A percentile compares a stretch with the other conserved stretches of the same genome.
phyloP scores from a whole-genome alignment of 1,140 invertebrate genomes.

The Hestina assimilis region DNA sequence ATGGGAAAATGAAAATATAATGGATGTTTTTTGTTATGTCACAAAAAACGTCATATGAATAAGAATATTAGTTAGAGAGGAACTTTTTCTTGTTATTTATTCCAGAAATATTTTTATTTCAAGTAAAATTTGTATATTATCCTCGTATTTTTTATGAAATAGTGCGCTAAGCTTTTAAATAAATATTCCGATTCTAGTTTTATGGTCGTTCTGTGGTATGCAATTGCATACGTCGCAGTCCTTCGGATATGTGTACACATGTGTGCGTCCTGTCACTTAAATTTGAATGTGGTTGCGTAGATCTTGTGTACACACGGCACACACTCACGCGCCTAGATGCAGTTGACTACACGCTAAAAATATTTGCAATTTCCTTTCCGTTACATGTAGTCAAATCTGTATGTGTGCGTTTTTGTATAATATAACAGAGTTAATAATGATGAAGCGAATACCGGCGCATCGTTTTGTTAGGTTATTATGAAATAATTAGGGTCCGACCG shows the following conservation, averaged over 20 bases:
- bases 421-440: conserved; percentile 21
- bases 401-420: conserved; percentile 23
- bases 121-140: too few species aligned
- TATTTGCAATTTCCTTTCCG: conserved; percentile 60
- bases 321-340: conserved; percentile 35
- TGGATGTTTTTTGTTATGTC: neutral
- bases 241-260: conserved; percentile 45
- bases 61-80: too few species aligned
- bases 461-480: conserved; percentile 7
- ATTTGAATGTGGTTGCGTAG: conserved; percentile 46
- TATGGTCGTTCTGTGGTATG: conserved; percentile 27
- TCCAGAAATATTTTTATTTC: too few species aligned
- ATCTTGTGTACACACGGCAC: conserved; percentile 33
- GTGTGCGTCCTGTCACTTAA: conserved; percentile 44
- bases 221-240: conserved; percentile 42
- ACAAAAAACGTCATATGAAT: too few species aligned
- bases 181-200: conserved; percentile 9
- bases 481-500: too few species aligned
- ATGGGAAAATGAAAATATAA: neutral
- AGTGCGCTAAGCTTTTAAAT: neutral
- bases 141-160: neutral
- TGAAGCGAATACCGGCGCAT: conserved; percentile 21
- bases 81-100: too few species aligned
- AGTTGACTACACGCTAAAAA: conserved; percentile 50
- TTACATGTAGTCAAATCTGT: conserved; percentile 26